A percentile compares a stretch with the other conserved stretches of the same genome.
Conservation (phyloP, 2,797 vertebrate genomes). For the Schizothorax lantsangensis region DNA sequence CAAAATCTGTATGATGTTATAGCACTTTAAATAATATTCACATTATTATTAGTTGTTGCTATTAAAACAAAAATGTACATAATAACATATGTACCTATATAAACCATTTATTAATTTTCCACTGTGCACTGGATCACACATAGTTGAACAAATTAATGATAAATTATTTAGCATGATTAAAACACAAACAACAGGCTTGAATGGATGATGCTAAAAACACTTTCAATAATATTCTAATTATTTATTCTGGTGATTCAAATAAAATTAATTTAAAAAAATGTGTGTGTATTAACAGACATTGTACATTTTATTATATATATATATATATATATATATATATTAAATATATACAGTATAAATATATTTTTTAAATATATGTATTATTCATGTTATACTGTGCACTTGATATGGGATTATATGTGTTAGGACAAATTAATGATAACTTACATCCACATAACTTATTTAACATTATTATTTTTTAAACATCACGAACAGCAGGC, state of each 20-base stretch:
- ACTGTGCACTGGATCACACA: background rate
- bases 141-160: background rate
- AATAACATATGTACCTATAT: background rate
- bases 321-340: background rate
- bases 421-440: background rate
- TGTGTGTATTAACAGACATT: background rate
- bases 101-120: background rate
- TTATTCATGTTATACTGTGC: background rate
- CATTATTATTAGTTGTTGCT: background rate
- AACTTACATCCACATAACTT: background rate
- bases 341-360: too few species aligned
- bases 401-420: background rate
- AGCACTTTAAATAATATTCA: background rate
- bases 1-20: background rate
- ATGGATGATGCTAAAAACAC: background rate
- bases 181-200: background rate
- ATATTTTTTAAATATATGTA: background rate
- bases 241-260: background rate
- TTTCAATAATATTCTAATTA: background rate
- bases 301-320: background rate
- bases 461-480: background rate
- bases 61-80: background rate
- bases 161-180: background rate
- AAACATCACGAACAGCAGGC: background rate
- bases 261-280: background rate